Evolutionary conservation across 2,113 vertebrate genomes (phyloP), one percentile per base, ranked within the genome.

Genomic region (Perca schrenkii): DNA sequence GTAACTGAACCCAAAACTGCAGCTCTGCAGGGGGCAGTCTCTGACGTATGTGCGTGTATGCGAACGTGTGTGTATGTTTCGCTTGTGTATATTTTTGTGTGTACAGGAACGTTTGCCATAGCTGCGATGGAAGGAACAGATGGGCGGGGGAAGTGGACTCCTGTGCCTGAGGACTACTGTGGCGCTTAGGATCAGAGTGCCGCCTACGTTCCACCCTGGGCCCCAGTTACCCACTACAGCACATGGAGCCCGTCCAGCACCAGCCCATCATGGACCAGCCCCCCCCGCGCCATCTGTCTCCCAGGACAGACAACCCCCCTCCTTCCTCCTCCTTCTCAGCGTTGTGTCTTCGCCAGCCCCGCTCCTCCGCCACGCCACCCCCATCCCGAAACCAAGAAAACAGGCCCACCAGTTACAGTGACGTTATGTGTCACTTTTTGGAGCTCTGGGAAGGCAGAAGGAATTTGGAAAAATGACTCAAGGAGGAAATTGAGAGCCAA

Each of bases 101-200:
- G 86, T 49, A 50, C 52, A 54, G 80, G 85, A 90, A 79, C 83
- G 77, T 80, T 88, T 84, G 92, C 89, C 87, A 91, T 91, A 62
- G 80, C 84, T 72, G 85, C 79, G 63, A 85, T 92, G 79, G 75
- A 87, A 77, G 90, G 90, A 95, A 94, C 94, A 95, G 94, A 95
- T 94, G 93, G 94, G 94, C 90, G 93, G 93, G 94, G 94, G 94
- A 94, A 94, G 92, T 92, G 93, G 92, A 92, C 93, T 94, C 93
- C 94, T 92, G 93, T 88, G 92, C 93, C 93, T 92, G 90, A 95
- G 92, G 94, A 94, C 91, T 89, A 93, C 89, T 93, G 93, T 83
- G 94, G 94, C 83, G 92, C 85, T 87, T 78, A 85, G 88, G 93
- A 94, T 93, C 91, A 94, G 93, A 94, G 93, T 89, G 91, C 93